Base-by-base conservation (phyloP, 2,113 vertebrate species). In the Xerus inauris region DNA sequence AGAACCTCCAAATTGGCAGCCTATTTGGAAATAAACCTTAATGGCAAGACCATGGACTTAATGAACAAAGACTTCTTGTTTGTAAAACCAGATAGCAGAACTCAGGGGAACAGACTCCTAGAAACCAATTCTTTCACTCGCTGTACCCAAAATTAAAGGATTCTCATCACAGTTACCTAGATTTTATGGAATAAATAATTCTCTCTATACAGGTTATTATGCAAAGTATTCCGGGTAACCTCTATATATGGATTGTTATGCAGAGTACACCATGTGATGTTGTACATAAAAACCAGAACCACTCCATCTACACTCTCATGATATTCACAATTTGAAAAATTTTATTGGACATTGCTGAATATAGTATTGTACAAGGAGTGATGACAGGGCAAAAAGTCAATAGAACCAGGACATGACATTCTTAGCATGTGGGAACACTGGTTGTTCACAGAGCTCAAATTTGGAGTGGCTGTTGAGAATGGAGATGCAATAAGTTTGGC, bases 61-160 rank as follows among this genome's bases (percentile, higher is more conserved):
- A 95, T 82, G 40, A 95, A 62, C 62, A 94, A 89, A 86, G 10
- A 67, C 1, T 26, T 84, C 76, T 84, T 95, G 75, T 95, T 94
- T 94, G 45, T 72, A 89, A 92, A 88, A 87, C 69, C 51, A 89
- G 54, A n/a, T 83, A 87, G 30, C 28, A 97, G 47, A 86, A 77
- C 32, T 92, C 19, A 2, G 77, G 30, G 35, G 13, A 94, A 72
- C 14, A 59, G 67, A 81, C 14, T 86, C n/a, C 32, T 77, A 35
- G 62, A 89, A 86, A 72, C 10, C 5, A 73, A 47, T 91, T 83
- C 5, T 79, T 87, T 96, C 38, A 84, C 30, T 17, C 51, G 79
- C 57, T 51, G 62, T 82, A 35, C 5, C 45, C 24, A 11, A 96
- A 87, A 89, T 67, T 83, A 83, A 95, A 92, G 17, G 54, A 10